These are phyloP conservation scores for Ophion slaviceki DNA, from an alignment of 2,888 invertebrate genomes.

Conservation along the genomic window DNA sequence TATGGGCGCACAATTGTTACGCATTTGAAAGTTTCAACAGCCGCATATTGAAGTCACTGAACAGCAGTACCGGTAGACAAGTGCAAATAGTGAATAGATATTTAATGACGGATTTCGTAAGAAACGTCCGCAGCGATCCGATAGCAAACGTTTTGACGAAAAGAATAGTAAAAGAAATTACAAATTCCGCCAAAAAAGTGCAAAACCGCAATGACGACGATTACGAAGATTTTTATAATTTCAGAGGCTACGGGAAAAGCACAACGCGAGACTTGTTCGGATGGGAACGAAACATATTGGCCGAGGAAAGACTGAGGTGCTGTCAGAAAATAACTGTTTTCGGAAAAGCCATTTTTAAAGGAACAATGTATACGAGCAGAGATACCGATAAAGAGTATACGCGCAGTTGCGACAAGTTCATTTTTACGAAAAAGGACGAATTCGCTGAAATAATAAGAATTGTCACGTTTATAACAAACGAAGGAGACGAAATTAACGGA, in stretches of 20 bases:
- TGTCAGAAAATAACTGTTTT: conserved; percentile 36
- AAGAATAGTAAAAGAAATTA: conserved; percentile 46
- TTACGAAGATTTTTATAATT: conserved; percentile 34
- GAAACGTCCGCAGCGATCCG: conserved; percentile 30
- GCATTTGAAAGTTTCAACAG: conserved; percentile 48
- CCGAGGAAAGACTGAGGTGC: conserved; percentile 37
- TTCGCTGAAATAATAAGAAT: conserved; percentile 43
- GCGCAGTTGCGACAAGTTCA: conserved; percentile 31
- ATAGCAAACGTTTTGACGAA: conserved; percentile 31
- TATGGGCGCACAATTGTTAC: conserved; percentile 50
- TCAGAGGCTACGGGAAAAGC: conserved; percentile 32
- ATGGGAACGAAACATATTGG: conserved; percentile 26
- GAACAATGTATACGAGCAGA: conserved; percentile 47
- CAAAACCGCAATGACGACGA: conserved; percentile 35
- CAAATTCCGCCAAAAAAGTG: conserved; percentile 38
- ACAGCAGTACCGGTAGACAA: conserved; percentile 50
- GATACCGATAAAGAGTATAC: conserved; percentile 39
- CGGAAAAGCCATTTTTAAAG: conserved; percentile 46
- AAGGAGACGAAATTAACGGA: conserved; percentile 37
- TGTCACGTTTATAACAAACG: conserved; percentile 43
- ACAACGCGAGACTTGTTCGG: conserved; percentile 21
- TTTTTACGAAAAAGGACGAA: conserved; percentile 3
- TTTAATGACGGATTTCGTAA: conserved; percentile 47
- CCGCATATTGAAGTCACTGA: conserved; percentile 42
- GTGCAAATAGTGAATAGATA: conserved; percentile 46